phyloP scores from a whole-genome alignment of 2,797 vertebrate genomes.

The Poeciliopsis paucimaculata region DNA sequence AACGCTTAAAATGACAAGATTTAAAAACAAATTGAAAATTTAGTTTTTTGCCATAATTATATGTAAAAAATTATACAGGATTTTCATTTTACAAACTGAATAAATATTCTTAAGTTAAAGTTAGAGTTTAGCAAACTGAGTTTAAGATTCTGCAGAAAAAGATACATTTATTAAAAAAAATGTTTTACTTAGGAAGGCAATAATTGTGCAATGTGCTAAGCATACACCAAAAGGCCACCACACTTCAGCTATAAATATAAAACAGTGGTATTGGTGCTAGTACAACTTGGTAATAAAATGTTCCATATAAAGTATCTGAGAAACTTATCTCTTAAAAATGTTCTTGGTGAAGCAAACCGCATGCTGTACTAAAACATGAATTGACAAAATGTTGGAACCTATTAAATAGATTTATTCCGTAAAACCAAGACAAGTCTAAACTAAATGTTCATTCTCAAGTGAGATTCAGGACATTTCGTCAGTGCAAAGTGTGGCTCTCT shows the following conservation, averaged over 20 bases:
- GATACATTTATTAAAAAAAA: too few species aligned
- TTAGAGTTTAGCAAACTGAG: background rate
- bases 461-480: constrained; percentile 12
- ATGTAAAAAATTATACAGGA: background rate
- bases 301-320: background rate
- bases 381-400: background rate
- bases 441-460: constrained; percentile 6
- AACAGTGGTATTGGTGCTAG: background rate
- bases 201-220: background rate
- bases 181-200: background rate
- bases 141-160: background rate
- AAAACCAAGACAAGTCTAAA: constrained; percentile 13
- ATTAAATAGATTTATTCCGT: background rate
- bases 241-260: background rate
- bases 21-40: background rate
- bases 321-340: background rate
- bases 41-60: background rate
- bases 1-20: too few species aligned
- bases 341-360: background rate
- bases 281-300: background rate
- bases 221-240: background rate
- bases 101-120: background rate
- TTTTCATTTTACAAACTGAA: background rate
- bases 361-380: background rate
- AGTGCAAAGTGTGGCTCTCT: constrained; percentile 14